These are phyloP conservation scores for Nysson spinosus DNA, from an alignment of 2,888 invertebrate genomes.

Conservation along the genomic window DNA sequence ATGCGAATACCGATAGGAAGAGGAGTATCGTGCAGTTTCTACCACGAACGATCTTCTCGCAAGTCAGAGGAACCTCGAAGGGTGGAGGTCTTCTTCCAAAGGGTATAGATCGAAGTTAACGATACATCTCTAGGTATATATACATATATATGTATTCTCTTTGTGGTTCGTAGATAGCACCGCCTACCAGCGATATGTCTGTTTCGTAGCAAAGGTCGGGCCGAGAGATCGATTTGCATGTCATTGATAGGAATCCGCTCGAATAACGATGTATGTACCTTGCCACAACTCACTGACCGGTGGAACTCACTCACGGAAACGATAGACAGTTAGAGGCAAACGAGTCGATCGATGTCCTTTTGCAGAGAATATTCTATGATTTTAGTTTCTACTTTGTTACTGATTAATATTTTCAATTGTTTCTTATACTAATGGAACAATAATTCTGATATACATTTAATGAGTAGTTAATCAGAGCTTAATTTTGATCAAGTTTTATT, in stretches of 20 bases:
- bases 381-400: too few species aligned
- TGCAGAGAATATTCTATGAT: too few species aligned
- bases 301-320: constrained; percentile 56
- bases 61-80: constrained; percentile 3
- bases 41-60: background rate
- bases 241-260: constrained; percentile 64
- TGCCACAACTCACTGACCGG: constrained; percentile 39
- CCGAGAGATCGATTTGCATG: constrained; percentile 64
- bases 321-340: constrained; percentile 59
- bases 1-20: background rate
- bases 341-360: constrained; percentile 57
- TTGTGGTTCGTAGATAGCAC: constrained; percentile 36
- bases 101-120: constrained; percentile 36
- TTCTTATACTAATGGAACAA: too few species aligned
- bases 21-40: background rate
- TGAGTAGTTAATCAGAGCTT: too few species aligned
- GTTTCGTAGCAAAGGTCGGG: constrained; percentile 52
- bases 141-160: constrained; percentile 42
- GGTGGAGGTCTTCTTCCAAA: constrained; percentile 27
- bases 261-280: constrained; percentile 49
- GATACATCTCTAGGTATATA: constrained; percentile 39
- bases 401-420: too few species aligned
- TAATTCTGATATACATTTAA: too few species aligned
- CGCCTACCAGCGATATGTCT: constrained; percentile 46
- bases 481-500: too few species aligned